Conservation (phyloP, 2,797 vertebrate species). For the Microtus agrestis region DNA sequence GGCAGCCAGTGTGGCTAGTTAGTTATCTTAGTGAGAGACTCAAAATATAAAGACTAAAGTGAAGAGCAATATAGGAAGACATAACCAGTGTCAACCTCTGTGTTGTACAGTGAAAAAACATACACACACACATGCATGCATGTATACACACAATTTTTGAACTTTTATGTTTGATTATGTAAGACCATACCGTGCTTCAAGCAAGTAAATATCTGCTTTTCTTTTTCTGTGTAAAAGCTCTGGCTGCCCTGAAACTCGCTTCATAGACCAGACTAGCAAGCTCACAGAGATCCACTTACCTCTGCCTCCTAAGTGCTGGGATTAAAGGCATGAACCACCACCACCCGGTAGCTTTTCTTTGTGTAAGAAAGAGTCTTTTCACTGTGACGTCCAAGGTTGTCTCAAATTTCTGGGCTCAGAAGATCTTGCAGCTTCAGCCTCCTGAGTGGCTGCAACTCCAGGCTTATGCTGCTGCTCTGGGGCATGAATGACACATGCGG, state of each 20-base stretch:
- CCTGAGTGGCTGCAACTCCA: not conserved
- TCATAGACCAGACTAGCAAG: not conserved
- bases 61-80: not conserved
- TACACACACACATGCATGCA: not conserved
- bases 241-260: not conserved
- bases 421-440: not conserved
- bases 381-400: not conserved
- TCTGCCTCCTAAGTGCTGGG: not conserved
- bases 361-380: not conserved
- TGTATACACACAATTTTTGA: not conserved
- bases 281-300: not conserved
- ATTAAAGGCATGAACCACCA: not conserved
- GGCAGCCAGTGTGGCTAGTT: not conserved
- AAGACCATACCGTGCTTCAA: not conserved
- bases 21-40: not conserved
- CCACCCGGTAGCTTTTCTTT: not conserved
- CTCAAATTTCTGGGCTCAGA: not conserved
- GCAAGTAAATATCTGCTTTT: not conserved
- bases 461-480: not conserved
- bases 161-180: not conserved
- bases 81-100: not conserved
- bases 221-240: not conserved
- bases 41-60: not conserved
- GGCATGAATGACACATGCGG: not conserved
- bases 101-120: not conserved